phyloP scores from a whole-genome alignment of 2,113 vertebrate genomes.

The Lepus europaeus region DNA sequence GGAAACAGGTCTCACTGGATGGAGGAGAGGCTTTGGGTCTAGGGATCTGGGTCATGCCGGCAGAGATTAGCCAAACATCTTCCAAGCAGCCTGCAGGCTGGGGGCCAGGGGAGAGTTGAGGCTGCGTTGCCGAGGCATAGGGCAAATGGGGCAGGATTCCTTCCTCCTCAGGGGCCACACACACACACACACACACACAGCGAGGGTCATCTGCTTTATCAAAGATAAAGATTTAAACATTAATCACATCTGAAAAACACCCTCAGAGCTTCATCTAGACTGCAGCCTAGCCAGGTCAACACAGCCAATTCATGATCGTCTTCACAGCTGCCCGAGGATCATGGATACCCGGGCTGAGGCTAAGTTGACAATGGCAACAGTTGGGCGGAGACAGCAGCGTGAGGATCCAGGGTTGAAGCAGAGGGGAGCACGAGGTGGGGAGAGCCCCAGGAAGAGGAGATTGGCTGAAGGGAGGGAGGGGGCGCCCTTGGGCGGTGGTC shows the following conservation, averaged over 20 bases:
- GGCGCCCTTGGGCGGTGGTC: not conserved
- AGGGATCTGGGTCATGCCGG: not conserved
- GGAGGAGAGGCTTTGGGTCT: not conserved
- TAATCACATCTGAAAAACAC: not conserved
- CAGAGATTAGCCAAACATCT: no score
- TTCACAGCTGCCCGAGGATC: not conserved
- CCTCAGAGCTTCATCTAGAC: not conserved
- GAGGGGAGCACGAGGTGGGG: not conserved
- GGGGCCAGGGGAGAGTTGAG: not conserved
- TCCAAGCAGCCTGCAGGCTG: not conserved
- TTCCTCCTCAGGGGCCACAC: not conserved
- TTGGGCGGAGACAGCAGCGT: no score
- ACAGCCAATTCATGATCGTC: not conserved
- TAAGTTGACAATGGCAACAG: accelerated
- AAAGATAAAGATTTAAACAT: not conserved
- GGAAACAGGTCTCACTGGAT: not conserved
- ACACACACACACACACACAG: not conserved
- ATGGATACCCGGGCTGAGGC: no score
- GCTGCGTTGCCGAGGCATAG: not conserved
- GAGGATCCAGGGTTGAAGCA: accelerated
- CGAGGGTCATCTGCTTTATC: not conserved
- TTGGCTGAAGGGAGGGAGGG: accelerated
- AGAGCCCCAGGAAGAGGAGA: not conserved
- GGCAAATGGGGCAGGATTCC: not conserved
- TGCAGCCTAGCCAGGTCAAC: not conserved